Percentiles rank a stretch among this genome's conserved stretches.
These are phyloP conservation scores for Diceros bicornis DNA, from an alignment of 2,797 vertebrate species.

Conservation along the genomic window DNA sequence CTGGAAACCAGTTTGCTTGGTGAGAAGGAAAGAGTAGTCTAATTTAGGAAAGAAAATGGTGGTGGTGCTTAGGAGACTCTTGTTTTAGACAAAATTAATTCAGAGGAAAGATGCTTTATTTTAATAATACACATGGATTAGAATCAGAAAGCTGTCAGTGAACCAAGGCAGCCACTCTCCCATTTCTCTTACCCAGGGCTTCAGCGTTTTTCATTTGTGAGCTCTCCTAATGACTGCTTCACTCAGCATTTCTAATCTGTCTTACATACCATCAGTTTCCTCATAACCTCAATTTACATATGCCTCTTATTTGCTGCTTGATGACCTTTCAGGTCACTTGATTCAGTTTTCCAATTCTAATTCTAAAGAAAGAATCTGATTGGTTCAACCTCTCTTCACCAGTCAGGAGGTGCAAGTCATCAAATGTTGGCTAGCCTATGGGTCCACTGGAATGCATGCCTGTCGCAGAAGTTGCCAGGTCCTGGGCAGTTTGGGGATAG, in stretches of 20 bases:
- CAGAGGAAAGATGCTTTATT: not conserved
- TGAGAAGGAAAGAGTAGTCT: conserved; percentile 25
- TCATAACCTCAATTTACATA: conserved; percentile 42
- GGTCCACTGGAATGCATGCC: not conserved
- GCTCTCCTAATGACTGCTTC: not conserved
- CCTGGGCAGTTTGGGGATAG: not conserved
- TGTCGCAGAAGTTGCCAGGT: conserved; percentile 26
- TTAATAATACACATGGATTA: conserved; percentile 18
- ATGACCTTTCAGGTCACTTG: conserved; percentile 5
- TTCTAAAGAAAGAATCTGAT: conserved; percentile 17
- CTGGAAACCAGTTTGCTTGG: conserved; percentile 27
- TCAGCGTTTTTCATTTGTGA: conserved; percentile 39
- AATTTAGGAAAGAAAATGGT: conserved; percentile 39
- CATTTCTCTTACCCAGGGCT: not conserved
- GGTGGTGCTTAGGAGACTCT: not conserved
- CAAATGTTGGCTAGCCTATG: not conserved
- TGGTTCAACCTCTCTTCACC: conserved; percentile 17
- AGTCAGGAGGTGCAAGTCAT: not conserved
- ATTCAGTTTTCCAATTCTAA: conserved; percentile 42
- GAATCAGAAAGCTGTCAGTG: conserved; percentile 41
- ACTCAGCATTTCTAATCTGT: conserved; percentile 11
- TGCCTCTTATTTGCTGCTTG: not conserved
- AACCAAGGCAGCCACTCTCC: not conserved
- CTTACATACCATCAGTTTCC: not conserved
- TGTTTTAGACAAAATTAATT: conserved; percentile 36